Evolutionary conservation across 2,797 vertebrate species (phyloP).

Genomic region (Salarias fasciatus): DNA sequence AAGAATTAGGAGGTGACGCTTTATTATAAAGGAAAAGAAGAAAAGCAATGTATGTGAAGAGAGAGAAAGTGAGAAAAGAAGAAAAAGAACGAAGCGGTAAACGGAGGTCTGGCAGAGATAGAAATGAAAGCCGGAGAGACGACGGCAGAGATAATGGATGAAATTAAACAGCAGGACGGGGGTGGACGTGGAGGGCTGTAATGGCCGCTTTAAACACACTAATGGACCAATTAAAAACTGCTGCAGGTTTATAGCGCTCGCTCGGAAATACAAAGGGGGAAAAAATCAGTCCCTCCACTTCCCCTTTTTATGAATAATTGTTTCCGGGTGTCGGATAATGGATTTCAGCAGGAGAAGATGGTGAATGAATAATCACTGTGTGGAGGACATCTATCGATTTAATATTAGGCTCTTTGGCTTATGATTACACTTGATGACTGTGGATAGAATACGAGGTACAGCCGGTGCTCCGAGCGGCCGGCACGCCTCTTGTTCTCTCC

Average conservation of each 20-base stretch:
- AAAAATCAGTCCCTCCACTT: constrained; percentile 6
- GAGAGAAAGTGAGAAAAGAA: too few species aligned
- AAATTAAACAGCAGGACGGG: not conserved
- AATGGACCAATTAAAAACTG: constrained; percentile 7
- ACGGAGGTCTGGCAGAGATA: too few species aligned
- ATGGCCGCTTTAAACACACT: constrained; percentile 4
- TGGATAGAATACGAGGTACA: not conserved
- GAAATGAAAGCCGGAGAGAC: too few species aligned
- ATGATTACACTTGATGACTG: constrained; percentile 26
- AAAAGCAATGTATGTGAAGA: too few species aligned
- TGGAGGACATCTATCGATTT: constrained; percentile 15
- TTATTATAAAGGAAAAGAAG: too few species aligned
- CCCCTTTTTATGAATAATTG: constrained; percentile 13
- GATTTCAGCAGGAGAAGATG: constrained; percentile 8
- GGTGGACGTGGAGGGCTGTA: not conserved
- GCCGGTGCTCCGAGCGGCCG: not conserved
- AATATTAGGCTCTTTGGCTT: constrained; percentile 23
- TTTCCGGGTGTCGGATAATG: constrained; percentile 24
- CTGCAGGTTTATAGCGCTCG: constrained; percentile 2
- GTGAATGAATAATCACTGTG: constrained; percentile 20
- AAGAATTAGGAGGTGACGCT: too few species aligned
- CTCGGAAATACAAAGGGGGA: not conserved
- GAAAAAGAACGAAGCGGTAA: too few species aligned
- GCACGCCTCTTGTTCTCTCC: too few species aligned
- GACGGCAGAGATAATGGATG: not conserved